These are phyloP conservation scores for Pristionchus maxplancki DNA, from an alignment of 2,888 invertebrate genomes.

Conservation along the genomic window DNA sequence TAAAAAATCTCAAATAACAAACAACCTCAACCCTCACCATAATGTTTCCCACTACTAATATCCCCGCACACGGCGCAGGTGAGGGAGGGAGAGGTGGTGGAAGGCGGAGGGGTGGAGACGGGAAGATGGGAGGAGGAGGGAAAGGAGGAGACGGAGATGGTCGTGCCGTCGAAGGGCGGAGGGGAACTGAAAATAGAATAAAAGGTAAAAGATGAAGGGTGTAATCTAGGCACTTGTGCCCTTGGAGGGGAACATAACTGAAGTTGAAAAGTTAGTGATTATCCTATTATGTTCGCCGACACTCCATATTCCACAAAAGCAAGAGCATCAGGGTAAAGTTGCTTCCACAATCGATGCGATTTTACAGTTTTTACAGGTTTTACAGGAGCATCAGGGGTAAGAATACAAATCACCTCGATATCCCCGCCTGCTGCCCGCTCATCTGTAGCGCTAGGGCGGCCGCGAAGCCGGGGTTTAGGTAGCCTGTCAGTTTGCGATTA, in stretches of 20 bases:
- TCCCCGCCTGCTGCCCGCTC: neutral
- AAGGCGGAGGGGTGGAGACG: slow-evolving; percentile 52
- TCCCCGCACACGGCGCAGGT: slow-evolving; percentile 74
- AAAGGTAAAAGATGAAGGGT: too few relatives aligned
- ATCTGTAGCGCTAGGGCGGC: slow-evolving; percentile 39
- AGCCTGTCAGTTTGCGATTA: neutral
- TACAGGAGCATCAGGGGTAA: too few relatives aligned
- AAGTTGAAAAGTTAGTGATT: too few relatives aligned
- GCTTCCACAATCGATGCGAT: too few relatives aligned
- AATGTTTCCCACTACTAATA: slow-evolving; percentile 76
- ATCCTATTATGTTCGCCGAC: too few relatives aligned
- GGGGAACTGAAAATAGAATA: slow-evolving; percentile 9
- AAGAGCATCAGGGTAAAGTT: too few relatives aligned
- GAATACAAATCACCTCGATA: neutral
- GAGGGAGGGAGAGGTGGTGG: slow-evolving; percentile 63
- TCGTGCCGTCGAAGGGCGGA: slow-evolving; percentile 64
- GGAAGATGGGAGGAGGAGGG: slow-evolving; percentile 52
- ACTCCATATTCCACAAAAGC: too few relatives aligned
- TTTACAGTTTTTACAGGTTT: too few relatives aligned
- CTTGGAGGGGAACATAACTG: too few relatives aligned
- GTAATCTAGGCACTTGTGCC: too few relatives aligned
- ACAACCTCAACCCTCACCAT: too few relatives aligned
- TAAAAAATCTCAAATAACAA: too few relatives aligned
- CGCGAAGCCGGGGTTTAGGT: slow-evolving; percentile 38
- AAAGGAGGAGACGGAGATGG: slow-evolving; percentile 69